A percentile compares a stretch with the other conserved stretches of the same genome.
phyloP scores from a whole-genome alignment of 2,113 vertebrate genomes.

The Oncorhynchus masou region DNA sequence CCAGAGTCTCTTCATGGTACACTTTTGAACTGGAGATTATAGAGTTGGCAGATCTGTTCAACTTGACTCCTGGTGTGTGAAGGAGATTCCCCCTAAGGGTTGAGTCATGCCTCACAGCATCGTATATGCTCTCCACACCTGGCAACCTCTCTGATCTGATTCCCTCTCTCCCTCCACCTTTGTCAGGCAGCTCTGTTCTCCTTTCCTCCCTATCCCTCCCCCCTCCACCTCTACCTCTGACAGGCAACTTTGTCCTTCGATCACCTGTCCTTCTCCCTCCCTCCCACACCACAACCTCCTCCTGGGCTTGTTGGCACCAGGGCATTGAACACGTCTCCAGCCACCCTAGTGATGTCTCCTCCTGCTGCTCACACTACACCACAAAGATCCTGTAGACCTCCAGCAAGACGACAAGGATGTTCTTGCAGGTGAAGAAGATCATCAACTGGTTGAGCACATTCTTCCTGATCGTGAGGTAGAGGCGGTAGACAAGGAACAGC shows the following conservation, averaged over 20 bases:
- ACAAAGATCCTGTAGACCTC: conserved; percentile 74
- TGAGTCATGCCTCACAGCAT: conserved; percentile 43
- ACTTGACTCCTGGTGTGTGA: conserved; percentile 19
- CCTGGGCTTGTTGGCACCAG: conserved; percentile 1
- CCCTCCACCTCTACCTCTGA: conserved; percentile 2
- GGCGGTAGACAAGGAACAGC: conserved; percentile 71
- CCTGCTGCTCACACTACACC: conserved; percentile 57
- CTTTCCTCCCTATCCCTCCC: background rate
- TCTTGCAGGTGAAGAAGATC: conserved; percentile 80
- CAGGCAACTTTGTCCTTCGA: background rate
- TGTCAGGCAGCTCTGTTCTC: background rate
- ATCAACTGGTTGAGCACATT: conserved; percentile 74
- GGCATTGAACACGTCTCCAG: conserved; percentile 14
- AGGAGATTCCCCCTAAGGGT: conserved; percentile 20
- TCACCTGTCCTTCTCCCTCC: background rate
- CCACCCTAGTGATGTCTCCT: background rate
- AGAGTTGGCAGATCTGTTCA: conserved; percentile 43
- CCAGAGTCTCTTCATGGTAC: conserved; percentile 12
- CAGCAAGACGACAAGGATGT: conserved; percentile 73
- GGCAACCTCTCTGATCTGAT: background rate
- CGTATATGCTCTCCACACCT: conserved; percentile 25
- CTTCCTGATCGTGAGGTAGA: conserved; percentile 71
- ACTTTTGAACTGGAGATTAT: conserved; percentile 33
- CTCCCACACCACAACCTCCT: background rate
- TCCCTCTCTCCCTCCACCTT: conserved; percentile 11